Base-by-base conservation (phyloP, 2,113 vertebrate genomes). In the Gnathonemus longibarbis region DNA sequence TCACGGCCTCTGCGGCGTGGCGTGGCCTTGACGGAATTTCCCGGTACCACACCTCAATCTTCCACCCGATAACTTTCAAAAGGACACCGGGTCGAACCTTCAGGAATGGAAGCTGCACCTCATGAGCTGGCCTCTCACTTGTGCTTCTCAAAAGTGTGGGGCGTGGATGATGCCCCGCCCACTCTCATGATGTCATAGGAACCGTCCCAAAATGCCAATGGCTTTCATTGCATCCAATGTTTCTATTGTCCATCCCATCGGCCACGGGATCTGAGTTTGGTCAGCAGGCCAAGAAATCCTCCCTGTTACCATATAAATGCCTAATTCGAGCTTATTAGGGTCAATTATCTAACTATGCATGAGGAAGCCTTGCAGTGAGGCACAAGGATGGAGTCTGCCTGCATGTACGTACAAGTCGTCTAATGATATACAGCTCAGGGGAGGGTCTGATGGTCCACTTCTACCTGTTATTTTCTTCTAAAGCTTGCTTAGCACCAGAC, bases 391-490 rank as follows among this genome's bases (percentile, higher is more conserved):
- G 24, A 84, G 10, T 49, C 19, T 70, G 89, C 46, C n/a, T 19
- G 85, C 85, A 9, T 83, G 74, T 80, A 19, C 45, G 13, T 62
- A 35, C 84, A 93, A 93, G 94, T 96, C 95, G 94, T 91, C 93
- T 92, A 92, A 94, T 92, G 91, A 91, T 93, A 92, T 89, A 90
- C 77, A 10, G 88, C 91, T 88, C 88, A 90, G 88, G 92, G 88
- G 91, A 70, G 49, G 31, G 27, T 19, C 21, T 52, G 24, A 21
- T 31, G 74, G 74, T 80, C 74, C 35, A 39, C 4, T 17, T 39
- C 74, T 80, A 21, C 74, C 31, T 70, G n/a, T 70, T 85, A 13
- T 85, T 85, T 85, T 46, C 17, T 49, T 85, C 3, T 49, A 48
- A 85, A 85, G 45, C 4, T 85, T 80, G 17, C 70, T 80, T 7